phyloP scores from a whole-genome alignment of 2,888 invertebrate genomes.

The Ophion costatus region DNA sequence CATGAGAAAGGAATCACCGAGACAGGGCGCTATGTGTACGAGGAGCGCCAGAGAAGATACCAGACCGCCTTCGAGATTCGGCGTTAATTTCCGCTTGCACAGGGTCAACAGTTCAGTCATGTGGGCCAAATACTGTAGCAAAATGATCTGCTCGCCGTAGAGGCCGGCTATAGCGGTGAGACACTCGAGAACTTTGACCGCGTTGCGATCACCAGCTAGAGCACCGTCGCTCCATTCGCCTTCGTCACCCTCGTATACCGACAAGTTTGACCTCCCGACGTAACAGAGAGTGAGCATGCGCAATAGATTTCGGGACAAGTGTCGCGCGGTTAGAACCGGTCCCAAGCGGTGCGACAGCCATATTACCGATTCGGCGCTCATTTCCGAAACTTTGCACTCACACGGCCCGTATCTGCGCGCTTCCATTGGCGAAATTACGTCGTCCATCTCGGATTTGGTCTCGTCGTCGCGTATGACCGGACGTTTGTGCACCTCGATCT shows the following conservation, averaged over 20 bases:
- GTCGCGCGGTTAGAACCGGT: slow-evolving; percentile 95
- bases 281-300: slow-evolving; percentile 98
- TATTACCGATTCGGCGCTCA: slow-evolving; percentile 93
- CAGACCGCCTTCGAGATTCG: slow-evolving; percentile 94
- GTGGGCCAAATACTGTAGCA: slow-evolving; percentile 95
- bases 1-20: slow-evolving; percentile 94
- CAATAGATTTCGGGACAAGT: slow-evolving; percentile 95
- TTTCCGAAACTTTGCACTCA: slow-evolving; percentile 90
- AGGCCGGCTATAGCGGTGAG: slow-evolving; percentile 94
- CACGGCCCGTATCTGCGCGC: slow-evolving; percentile 69
- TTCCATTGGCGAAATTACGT: slow-evolving; percentile 57
- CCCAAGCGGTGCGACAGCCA: slow-evolving; percentile 97
- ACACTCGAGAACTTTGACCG: slow-evolving; percentile 94
- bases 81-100: slow-evolving; percentile 91
- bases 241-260: slow-evolving; percentile 80
- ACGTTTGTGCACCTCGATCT: slow-evolving; percentile 39
- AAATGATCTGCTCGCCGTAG: slow-evolving; percentile 94
- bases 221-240: slow-evolving; percentile 87
- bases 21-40: slow-evolving; percentile 91
- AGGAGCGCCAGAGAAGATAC: slow-evolving; percentile 93
- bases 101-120: slow-evolving; percentile 93
- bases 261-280: slow-evolving; percentile 91
- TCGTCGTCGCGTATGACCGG: slow-evolving; percentile 42
- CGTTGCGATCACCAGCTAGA: slow-evolving; percentile 88
- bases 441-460: slow-evolving; percentile 47